Conservation (phyloP, 2,797 vertebrate species). For the Hippocampus kuda region DNA sequence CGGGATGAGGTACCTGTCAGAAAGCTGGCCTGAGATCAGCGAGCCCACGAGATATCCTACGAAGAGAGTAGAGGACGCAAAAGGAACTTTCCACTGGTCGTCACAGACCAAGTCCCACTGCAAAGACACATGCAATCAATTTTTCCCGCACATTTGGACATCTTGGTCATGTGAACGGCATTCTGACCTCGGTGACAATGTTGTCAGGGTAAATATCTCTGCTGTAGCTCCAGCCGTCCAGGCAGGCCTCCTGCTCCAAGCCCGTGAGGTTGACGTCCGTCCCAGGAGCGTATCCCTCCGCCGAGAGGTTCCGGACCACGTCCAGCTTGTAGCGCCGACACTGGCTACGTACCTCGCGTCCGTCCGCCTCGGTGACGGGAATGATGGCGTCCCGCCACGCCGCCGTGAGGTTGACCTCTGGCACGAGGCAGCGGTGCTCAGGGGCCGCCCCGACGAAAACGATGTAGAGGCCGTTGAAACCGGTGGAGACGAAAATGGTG, state of each 20-base stretch:
- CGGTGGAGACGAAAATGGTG: constrained; percentile 78
- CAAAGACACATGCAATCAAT: constrained; percentile 3
- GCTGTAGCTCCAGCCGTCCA: constrained; percentile 77
- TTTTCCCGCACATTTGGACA: not conserved
- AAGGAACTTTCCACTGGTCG: constrained; percentile 81
- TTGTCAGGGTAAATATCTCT: constrained; percentile 69
- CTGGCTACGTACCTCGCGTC: constrained; percentile 53
- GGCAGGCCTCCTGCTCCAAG: constrained; percentile 69
- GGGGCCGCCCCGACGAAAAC: constrained; percentile 77
- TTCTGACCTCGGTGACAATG: constrained; percentile 73
- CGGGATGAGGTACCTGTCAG: constrained; percentile 75
- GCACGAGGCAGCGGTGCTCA: constrained; percentile 73
- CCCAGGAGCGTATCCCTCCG: constrained; percentile 61
- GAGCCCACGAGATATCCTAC: constrained; percentile 83
- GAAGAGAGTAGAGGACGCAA: constrained; percentile 82
- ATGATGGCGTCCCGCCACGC: constrained; percentile 73
- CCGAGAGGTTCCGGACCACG: constrained; percentile 70
- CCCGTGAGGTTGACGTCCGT: constrained; percentile 66
- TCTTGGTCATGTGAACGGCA: not conserved
- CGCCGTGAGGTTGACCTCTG: constrained; percentile 69
- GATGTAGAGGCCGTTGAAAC: constrained; percentile 75
- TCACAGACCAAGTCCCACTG: constrained; percentile 89
- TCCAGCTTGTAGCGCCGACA: constrained; percentile 61
- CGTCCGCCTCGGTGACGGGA: constrained; percentile 58
- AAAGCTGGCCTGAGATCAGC: constrained; percentile 83